Conservation (phyloP, 2,113 vertebrate genomes). For the Lophius piscatorius region DNA sequence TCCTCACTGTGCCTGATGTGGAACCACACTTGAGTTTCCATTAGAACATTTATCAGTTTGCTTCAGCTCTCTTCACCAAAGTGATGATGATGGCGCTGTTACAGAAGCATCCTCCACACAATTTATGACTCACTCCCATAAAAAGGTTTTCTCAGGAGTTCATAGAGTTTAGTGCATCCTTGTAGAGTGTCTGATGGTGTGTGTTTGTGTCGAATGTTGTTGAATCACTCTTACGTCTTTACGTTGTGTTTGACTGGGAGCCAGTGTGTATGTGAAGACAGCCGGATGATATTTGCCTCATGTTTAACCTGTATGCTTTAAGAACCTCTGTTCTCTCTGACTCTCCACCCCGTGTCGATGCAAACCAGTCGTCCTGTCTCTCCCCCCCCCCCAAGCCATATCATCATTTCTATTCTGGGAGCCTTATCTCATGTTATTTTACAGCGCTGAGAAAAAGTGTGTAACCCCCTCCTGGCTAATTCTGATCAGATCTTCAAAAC, state of each 20-base stretch:
- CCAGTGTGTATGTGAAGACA: conserved; percentile 19
- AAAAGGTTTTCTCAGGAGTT: conserved; percentile 54
- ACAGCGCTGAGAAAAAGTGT: too few species aligned
- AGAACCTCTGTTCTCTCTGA: too few species aligned
- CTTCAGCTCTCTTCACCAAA: conserved; percentile 33
- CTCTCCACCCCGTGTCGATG: conserved; percentile 5
- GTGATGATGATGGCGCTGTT: conserved; percentile 41
- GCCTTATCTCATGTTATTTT: conserved; percentile 74
- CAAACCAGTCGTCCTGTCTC: conserved; percentile 11
- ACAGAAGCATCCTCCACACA: conserved; percentile 56
- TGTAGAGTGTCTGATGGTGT: not conserved
- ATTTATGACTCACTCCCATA: conserved; percentile 63
- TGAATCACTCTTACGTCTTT: conserved; percentile 7
- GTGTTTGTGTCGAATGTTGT: conserved; percentile 9
- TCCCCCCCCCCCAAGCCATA: conserved; percentile 38
- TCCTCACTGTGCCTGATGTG: not conserved
- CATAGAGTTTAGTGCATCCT: conserved; percentile 38
- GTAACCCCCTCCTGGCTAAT: too few species aligned
- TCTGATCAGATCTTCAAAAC: too few species aligned
- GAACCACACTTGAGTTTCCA: conserved; percentile 10
- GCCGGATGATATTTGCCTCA: conserved; percentile 23
- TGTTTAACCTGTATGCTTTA: conserved; percentile 35
- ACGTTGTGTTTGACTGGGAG: not conserved
- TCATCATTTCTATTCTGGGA: conserved; percentile 69
- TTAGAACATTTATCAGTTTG: conserved; percentile 43